Conservation (phyloP, 2,888 invertebrate genomes). For the Gymnoscelis rufifasciata region DNA sequence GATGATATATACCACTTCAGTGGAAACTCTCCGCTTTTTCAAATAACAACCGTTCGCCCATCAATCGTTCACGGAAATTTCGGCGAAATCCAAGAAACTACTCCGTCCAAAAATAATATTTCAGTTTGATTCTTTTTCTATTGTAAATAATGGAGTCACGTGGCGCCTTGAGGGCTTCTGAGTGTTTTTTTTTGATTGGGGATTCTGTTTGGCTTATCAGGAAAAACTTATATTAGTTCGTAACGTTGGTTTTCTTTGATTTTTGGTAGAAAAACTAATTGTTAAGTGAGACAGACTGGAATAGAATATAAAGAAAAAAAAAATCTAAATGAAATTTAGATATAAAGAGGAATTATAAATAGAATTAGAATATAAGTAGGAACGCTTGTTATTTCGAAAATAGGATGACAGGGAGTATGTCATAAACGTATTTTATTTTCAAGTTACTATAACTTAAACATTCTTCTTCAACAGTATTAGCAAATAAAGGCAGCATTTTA, state of each 20-base stretch:
- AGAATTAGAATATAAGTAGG: background rate
- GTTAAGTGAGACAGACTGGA: no score
- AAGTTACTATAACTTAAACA: conserved; percentile 7
- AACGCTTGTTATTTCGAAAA: background rate
- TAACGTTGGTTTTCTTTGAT: conserved; percentile 4
- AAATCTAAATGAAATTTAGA: no score
- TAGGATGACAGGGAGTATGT: background rate
- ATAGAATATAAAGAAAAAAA: no score
- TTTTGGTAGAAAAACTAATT: background rate
- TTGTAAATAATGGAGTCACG: conserved; percentile 71
- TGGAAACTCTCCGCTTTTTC: conserved; percentile 73
- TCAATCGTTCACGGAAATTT: conserved; percentile 69
- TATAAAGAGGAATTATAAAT: no score
- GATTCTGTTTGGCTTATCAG: conserved; percentile 17
- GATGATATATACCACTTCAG: conserved; percentile 70
- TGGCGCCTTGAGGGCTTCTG: conserved; percentile 46
- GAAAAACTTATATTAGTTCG: conserved; percentile 18
- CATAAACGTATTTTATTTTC: background rate
- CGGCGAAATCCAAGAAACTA: conserved; percentile 67
- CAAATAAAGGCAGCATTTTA: conserved; percentile 1
- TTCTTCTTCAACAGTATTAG: conserved; percentile 4
- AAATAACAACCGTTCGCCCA: conserved; percentile 72
- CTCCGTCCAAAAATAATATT: conserved; percentile 63
- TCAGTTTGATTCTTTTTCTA: conserved; percentile 72
- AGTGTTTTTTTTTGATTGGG: conserved; percentile 27